phyloP scores from a whole-genome alignment of 1,140 invertebrate species.

The Potamilus streckersoni region DNA sequence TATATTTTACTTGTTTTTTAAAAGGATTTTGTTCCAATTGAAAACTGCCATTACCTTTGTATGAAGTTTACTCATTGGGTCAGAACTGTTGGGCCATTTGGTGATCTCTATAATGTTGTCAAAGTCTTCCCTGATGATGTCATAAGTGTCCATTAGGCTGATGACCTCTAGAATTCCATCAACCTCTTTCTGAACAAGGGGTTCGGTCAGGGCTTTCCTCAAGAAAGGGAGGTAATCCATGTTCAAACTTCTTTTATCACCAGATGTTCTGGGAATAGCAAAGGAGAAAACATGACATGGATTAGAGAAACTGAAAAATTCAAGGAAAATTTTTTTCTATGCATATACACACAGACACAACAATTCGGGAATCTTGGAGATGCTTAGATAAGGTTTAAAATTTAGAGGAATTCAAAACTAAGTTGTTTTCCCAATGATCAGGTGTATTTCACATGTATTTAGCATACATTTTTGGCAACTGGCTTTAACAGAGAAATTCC shows the following conservation, averaged over 20 bases:
- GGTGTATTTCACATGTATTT: no score
- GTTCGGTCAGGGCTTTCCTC: constrained; percentile 78
- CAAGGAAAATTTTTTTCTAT: no score
- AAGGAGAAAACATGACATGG: no score
- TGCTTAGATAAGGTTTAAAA: no score
- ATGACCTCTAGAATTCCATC: constrained; percentile 80
- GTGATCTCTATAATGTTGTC: constrained; percentile 88
- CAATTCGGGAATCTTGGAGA: no score
- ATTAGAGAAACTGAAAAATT: no score
- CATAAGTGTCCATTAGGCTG: constrained; percentile 82
- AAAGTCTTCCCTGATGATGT: constrained; percentile 89
- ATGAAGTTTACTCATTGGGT: constrained; percentile 81
- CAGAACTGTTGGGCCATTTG: constrained; percentile 83
- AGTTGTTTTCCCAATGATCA: no score
- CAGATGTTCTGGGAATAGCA: constrained; percentile 54
- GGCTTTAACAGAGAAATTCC: no score
- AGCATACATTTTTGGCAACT: no score
- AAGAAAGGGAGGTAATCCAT: constrained; percentile 84
- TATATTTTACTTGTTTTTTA: no score
- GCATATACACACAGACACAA: no score
- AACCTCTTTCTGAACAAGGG: constrained; percentile 77
- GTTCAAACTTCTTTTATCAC: constrained; percentile 59
- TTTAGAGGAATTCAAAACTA: no score
- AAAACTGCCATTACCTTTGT: constrained; percentile 75
- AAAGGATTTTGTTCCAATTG: background rate